Conservation (phyloP, 2,888 invertebrate genomes). For the Nephrotoma appendiculata region DNA sequence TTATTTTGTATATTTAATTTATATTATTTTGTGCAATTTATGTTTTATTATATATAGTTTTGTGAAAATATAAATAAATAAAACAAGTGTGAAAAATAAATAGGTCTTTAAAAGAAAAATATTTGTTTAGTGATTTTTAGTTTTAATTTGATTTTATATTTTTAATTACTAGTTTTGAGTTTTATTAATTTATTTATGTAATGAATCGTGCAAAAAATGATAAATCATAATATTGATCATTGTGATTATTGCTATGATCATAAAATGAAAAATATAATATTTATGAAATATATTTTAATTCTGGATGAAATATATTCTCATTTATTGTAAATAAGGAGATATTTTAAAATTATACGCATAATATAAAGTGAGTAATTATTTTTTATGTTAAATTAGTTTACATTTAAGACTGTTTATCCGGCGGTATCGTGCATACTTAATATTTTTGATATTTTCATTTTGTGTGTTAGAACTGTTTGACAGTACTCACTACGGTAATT, state of each 20-base stretch:
- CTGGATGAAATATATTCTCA: not conserved
- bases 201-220: not conserved
- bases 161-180: not conserved
- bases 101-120: not conserved
- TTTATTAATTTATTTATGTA: not conserved
- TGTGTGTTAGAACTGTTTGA: too few species aligned
- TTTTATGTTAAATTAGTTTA: not conserved
- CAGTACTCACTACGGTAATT: too few species aligned
- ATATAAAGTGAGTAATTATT: not conserved
- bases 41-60: not conserved
- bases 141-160: not conserved
- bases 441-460: too few species aligned
- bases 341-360: not conserved
- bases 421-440: not conserved
- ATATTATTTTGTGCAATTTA: not conserved
- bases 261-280: not conserved
- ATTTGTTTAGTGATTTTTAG: not conserved
- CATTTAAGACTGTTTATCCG: not conserved
- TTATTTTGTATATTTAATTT: not conserved
- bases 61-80: not conserved
- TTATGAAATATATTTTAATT: not conserved
- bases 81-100: not conserved
- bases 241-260: not conserved
- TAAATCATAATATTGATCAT: not conserved
- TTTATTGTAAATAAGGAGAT: not conserved